These are phyloP conservation scores for Nemotelus pantherinus DNA, from an alignment of 2,888 invertebrate species.

Conservation along the genomic window DNA sequence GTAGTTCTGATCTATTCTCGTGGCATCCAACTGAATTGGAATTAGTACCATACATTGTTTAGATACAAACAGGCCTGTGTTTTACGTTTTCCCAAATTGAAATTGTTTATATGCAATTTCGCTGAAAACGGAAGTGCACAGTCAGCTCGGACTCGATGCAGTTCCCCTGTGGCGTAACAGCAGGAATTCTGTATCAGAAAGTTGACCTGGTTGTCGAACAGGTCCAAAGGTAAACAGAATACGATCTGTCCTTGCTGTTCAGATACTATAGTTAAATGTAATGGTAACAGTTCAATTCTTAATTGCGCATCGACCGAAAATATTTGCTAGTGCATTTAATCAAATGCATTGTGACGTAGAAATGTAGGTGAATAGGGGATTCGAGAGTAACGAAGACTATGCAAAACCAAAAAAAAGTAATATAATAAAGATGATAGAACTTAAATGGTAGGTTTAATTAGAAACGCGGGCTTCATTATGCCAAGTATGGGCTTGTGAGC, in stretches of 20 bases:
- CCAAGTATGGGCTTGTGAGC: too few species aligned
- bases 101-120: constrained; percentile 50
- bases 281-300: constrained; percentile 42
- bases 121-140: constrained; percentile 51
- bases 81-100: constrained; percentile 45
- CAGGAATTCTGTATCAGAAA: constrained; percentile 33
- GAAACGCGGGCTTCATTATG: too few species aligned
- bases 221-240: neutral
- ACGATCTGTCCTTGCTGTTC: neutral
- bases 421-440: too few species aligned
- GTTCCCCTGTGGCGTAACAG: constrained; percentile 51
- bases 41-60: constrained; percentile 32
- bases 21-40: constrained; percentile 1
- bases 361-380: too few species aligned
- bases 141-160: constrained; percentile 51
- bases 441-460: too few species aligned
- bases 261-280: neutral
- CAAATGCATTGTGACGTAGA: too few species aligned
- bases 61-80: constrained; percentile 33
- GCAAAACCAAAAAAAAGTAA: too few species aligned
- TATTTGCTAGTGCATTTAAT: neutral
- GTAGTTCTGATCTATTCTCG: neutral
- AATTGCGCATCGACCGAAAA: constrained; percentile 24
- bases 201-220: constrained; percentile 2
- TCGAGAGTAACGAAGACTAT: too few species aligned